Conservation (phyloP, 2,888 invertebrate genomes). For the Protonemura montana region DNA sequence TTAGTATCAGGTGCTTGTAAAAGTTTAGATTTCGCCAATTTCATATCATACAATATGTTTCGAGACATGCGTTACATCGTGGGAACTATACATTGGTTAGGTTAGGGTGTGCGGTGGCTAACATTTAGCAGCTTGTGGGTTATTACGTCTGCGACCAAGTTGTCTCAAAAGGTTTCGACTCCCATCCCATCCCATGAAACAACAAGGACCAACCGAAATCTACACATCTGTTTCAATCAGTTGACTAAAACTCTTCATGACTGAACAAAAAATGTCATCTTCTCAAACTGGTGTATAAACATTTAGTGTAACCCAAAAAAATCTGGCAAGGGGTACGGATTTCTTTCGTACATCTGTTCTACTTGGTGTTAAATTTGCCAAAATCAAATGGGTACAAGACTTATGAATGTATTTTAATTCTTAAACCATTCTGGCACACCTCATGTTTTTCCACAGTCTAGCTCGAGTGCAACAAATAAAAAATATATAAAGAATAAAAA, state of each 20-base stretch:
- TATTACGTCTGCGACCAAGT: too few relatives aligned
- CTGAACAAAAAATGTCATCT: neutral
- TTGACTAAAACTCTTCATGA: neutral
- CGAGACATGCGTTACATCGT: too few relatives aligned
- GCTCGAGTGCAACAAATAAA: neutral
- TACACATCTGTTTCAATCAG: slow-evolving; percentile 7
- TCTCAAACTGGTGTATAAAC: neutral
- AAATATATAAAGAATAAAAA: neutral
- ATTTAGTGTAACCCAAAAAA: neutral
- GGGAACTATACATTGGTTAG: too few relatives aligned
- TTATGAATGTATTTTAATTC: too few relatives aligned
- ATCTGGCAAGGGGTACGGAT: neutral
- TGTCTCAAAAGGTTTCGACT: neutral
- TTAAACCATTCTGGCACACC: too few relatives aligned
- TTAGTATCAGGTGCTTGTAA: too few relatives aligned
- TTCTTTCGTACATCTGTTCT: neutral
- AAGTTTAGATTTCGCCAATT: too few relatives aligned
- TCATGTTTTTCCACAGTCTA: neutral
- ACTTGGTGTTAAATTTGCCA: neutral
- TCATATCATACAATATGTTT: too few relatives aligned
- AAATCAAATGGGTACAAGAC: neutral
- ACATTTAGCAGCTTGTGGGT: too few relatives aligned
- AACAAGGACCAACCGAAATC: neutral
- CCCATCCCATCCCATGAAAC: neutral
- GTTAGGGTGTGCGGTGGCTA: too few relatives aligned